Base-by-base conservation (phyloP, 1,140 invertebrate species). In the Drosophila suzukii region DNA sequence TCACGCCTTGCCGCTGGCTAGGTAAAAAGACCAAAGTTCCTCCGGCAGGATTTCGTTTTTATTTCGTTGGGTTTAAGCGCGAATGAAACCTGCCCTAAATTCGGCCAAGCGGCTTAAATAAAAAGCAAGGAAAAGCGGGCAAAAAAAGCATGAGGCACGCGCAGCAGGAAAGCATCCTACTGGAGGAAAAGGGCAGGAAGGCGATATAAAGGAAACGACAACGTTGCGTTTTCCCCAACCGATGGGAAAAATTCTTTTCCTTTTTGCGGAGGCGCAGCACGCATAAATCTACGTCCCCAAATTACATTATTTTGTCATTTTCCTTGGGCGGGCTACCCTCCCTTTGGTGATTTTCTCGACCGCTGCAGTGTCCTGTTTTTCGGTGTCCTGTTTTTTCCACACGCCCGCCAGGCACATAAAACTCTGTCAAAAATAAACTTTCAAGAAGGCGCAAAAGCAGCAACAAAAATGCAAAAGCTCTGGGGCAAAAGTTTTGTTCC, bases 271-370 rank as follows among this genome's bases (percentile, higher is more conserved):
- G 82, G 79, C 83, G 82, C 84, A 89, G 84, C 83, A 88, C 76
- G 88, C 82, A 91, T 91, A 91, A 91, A 91, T 91, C 81, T 91
- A 91, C 72, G 78, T 50, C 70, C 43, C 81, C 81, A 91, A 91
- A 91, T 91, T 91, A 91, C 88, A 91, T 91, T 91, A 91, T 91
- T 91, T 91, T 89, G 89, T 89, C 84, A 91, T 91, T 91, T 91
- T 62, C 61, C 39, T 51, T 30, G 17, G 43, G 43, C 17, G 43
- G 10, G 13, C 66, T 62, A 46, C 38, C 12, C 53, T 43, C 38
- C 46, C 68, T 17, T 17, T 46, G 24, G 53, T 13, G 47, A 11
- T 34, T 24, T 49, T 36, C 46, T 41, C 34, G 17, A 58, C 50
- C 51, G 76, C 79, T 79, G 81, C 81, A 84, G 70, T 84, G 80